Percentiles rank a stretch among this genome's conserved stretches.
Evolutionary conservation across 2,797 vertebrate species (phyloP).

Genomic region (Helicolenus hilgendorfi): DNA sequence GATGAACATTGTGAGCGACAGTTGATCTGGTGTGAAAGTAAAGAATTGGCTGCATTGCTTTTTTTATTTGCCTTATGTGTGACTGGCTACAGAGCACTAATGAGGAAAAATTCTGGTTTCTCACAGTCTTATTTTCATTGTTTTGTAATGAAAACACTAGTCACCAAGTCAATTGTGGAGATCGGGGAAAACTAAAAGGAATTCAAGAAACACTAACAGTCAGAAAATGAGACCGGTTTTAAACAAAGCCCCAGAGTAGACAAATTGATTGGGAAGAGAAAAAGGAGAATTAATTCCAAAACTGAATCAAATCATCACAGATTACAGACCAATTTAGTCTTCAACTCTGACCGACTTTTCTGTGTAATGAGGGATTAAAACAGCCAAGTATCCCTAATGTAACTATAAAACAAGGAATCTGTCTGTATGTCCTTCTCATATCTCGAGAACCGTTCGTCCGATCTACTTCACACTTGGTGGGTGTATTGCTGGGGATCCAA

Average conservation of each 20-base stretch:
- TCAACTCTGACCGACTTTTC: background rate
- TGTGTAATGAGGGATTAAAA: background rate
- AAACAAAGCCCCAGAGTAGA: background rate
- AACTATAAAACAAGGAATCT: background rate
- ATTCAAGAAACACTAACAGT: background rate
- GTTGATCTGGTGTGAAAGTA: background rate
- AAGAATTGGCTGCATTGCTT: background rate
- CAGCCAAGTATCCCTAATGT: rapidly evolving
- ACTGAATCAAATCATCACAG: background rate
- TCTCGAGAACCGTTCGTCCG: background rate
- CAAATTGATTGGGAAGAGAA: background rate
- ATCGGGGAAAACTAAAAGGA: too few relatives aligned
- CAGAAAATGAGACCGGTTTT: background rate
- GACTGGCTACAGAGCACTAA: background rate
- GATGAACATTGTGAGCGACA: background rate
- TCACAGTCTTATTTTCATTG: background rate
- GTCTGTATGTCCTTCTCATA: background rate
- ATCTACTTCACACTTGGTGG: background rate
- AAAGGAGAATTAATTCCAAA: background rate
- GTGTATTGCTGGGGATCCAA: background rate
- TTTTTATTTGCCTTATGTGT: background rate
- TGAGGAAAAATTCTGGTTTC: background rate
- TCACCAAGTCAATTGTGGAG: background rate
- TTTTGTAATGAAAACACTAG: background rate
- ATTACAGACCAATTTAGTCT: background rate